Evolutionary conservation across 2,888 invertebrate genomes (phyloP).

Genomic region (Mesopsocus fuscifrons): DNA sequence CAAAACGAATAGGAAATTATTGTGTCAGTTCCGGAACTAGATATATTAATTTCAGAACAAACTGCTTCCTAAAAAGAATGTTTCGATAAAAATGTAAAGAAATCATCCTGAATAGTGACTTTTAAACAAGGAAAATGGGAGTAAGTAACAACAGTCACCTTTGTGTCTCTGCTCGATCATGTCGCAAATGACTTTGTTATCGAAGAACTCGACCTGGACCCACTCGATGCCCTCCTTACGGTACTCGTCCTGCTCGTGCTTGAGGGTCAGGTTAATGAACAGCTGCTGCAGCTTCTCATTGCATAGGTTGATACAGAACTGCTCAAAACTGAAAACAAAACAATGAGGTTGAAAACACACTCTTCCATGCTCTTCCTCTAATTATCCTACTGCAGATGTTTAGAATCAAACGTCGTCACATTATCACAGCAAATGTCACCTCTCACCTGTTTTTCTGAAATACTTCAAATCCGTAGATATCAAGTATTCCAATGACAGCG

Average conservation of each 20-base stretch:
- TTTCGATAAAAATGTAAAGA: slow-evolving; percentile 4
- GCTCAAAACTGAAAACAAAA: slow-evolving; percentile 45
- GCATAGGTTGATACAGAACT: slow-evolving; percentile 91
- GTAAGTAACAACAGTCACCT: too few species aligned
- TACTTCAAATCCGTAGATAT: slow-evolving; percentile 90
- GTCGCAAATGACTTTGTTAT: slow-evolving; percentile 86
- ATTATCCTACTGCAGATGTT: slow-evolving; percentile 9
- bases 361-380: not conserved
- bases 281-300: slow-evolving; percentile 89
- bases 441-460: slow-evolving; percentile 66
- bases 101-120: slow-evolving; percentile 6
- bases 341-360: not conserved
- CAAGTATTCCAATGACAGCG: slow-evolving; percentile 71
- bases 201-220: slow-evolving; percentile 76
- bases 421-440: not conserved
- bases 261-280: slow-evolving; percentile 77
- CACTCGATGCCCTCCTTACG: slow-evolving; percentile 78
- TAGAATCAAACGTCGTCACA: slow-evolving; percentile 11
- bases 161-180: slow-evolving; percentile 76
- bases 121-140: too few species aligned
- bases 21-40: too few species aligned
- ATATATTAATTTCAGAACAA: not conserved
- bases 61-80: slow-evolving; percentile 7
- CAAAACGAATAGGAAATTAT: slow-evolving; percentile 10
- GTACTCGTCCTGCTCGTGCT: slow-evolving; percentile 87